Conservation (phyloP, 2,888 invertebrate genomes). For the Tetragnatha montana region DNA sequence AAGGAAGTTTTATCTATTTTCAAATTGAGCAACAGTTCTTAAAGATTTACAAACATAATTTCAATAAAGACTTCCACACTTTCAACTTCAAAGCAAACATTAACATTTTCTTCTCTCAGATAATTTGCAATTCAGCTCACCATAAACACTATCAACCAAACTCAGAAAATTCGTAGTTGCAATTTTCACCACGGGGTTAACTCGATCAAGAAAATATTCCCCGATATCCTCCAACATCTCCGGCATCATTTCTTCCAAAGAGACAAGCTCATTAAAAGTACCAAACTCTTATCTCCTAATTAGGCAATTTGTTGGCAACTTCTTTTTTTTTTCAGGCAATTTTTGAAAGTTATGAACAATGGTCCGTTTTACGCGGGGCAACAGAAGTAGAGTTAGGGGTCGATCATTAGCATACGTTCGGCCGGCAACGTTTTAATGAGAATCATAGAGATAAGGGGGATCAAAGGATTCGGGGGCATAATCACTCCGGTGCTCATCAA, state of each 20-base stretch:
- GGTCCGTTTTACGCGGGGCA: not conserved
- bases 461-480: conserved; percentile 2
- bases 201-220: not conserved
- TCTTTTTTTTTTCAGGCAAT: not conserved
- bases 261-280: conserved; percentile 6
- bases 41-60: no score
- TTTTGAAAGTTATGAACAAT: not conserved
- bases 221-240: not conserved
- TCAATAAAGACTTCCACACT: no score
- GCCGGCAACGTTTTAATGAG: conserved; percentile 2
- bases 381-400: not conserved
- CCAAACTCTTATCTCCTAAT: conserved; percentile 21
- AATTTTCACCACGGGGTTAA: not conserved
- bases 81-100: no score
- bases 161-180: not conserved
- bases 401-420: not conserved
- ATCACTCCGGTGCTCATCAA: not conserved
- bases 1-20: no score
- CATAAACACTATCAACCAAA: no score
- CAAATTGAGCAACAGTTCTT: no score
- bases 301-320: not conserved
- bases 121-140: no score
- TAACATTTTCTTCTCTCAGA: not conserved
- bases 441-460: conserved; percentile 6
- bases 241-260: not conserved